Evolutionary conservation across 2,113 vertebrate species (phyloP), one percentile per base, ranked within the genome.

Genomic region (Bostrychus sinensis): DNA sequence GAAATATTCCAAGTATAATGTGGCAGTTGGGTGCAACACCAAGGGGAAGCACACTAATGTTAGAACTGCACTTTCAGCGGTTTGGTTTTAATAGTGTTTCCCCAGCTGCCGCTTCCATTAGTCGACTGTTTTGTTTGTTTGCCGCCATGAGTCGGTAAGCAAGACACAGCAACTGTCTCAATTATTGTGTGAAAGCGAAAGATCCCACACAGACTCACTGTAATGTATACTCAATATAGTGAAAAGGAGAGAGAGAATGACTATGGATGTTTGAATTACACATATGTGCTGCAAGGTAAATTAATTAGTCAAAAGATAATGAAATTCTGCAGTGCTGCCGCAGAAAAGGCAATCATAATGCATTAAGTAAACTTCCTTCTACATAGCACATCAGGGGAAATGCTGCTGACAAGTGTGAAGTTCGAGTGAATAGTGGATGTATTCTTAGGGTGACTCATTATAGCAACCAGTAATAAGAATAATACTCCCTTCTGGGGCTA

Each of bases 341-440:
- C n/a, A n/a, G n/a, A n/a, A n/a, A n/a, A n/a, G n/a, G n/a, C n/a
- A n/a, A n/a, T n/a, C n/a, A n/a, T n/a, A n/a, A n/a, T n/a, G n/a
- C n/a, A n/a, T n/a, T n/a, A n/a, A n/a, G n/a, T n/a, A n/a, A n/a
- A n/a, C n/a, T n/a, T n/a, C n/a, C n/a, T n/a, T n/a, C n/a, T n/a
- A n/a, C n/a, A n/a, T n/a, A 56, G 42, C 57, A 62, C 28, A 45
- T 54, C 53, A n/a, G 63, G 55, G 26, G 4, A 2, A 41, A 30
- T 4, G 10, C 56, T 6, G 5, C n/a, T 32, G 55, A 6, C 62
- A 1, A 11, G n/a, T 39, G 56, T 38, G 38, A 43, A 19, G 20
- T 13, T 2, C 10, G 26, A 10, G 0, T 53, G 36, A 45, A 17
- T 25, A 19, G 14, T 32, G 36, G 25, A 30, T 5, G 17, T 0